Conservation (phyloP, 2,797 vertebrate species). For the Sandelia bainsii region DNA sequence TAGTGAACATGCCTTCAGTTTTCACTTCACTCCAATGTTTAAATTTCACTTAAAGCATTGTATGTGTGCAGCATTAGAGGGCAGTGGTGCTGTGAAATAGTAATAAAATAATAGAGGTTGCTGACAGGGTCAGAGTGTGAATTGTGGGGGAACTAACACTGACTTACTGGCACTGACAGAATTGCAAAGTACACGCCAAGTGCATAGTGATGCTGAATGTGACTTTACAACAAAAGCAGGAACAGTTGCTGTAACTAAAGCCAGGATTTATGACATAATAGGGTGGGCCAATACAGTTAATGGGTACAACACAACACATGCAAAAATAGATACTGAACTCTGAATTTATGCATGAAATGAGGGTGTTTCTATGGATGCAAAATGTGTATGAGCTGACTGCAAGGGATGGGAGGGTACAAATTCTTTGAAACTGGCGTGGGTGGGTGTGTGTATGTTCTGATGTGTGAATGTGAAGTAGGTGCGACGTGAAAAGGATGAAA, state of each 20-base stretch:
- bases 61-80: constrained; percentile 25
- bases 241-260: constrained; percentile 54
- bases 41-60: constrained; percentile 24
- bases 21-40: constrained; percentile 34
- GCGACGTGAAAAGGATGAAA: constrained; percentile 75
- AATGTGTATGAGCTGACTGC: constrained; percentile 35
- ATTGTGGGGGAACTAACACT: constrained; percentile 38
- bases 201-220: constrained; percentile 35
- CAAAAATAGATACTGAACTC: constrained; percentile 67
- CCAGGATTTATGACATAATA: constrained; percentile 70
- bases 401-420: constrained; percentile 45
- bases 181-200: constrained; percentile 16
- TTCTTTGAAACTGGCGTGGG: constrained; percentile 42
- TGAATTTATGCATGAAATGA: constrained; percentile 50
- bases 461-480: constrained; percentile 65
- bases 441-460: constrained; percentile 34
- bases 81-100: constrained; percentile 36
- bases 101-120: constrained; percentile 44
- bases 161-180: constrained; percentile 23
- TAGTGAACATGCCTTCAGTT: constrained; percentile 14
- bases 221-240: constrained; percentile 68
- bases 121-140: constrained; percentile 33
- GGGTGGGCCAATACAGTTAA: constrained; percentile 61
- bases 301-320: constrained; percentile 43
- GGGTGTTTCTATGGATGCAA: constrained; percentile 61